Evolutionary conservation across 1,140 invertebrate species (phyloP).

Genomic region (Caenorhabditis latens): DNA sequence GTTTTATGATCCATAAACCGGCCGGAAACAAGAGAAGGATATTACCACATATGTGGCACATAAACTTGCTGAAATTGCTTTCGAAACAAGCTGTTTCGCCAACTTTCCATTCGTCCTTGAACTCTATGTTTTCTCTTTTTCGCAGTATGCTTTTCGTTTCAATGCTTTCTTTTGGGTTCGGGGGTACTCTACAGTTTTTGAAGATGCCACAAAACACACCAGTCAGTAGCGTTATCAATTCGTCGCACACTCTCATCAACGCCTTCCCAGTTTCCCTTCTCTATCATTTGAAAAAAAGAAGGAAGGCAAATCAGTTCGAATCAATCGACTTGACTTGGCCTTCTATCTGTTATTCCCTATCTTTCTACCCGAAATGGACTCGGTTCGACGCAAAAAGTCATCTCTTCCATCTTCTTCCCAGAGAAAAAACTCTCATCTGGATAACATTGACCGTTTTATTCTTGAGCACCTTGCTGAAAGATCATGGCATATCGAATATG

Average conservation of each 20-base stretch:
- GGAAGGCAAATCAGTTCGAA: slow-evolving; percentile 14
- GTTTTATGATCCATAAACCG: slow-evolving; percentile 8
- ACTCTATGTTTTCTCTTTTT: neutral
- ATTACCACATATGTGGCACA: slow-evolving; percentile 31
- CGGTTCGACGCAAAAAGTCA: neutral
- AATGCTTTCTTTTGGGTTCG: neutral
- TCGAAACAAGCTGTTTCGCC: slow-evolving; percentile 7
- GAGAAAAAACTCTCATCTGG: slow-evolving; percentile 4
- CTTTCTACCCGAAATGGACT: neutral
- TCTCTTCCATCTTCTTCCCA: neutral
- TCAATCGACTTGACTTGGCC: slow-evolving; percentile 26
- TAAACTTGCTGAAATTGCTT: slow-evolving; percentile 39
- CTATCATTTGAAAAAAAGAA: neutral
- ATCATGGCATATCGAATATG: slow-evolving; percentile 42
- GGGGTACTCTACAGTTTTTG: neutral
- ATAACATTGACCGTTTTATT: slow-evolving; percentile 44
- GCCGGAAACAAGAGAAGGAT: slow-evolving; percentile 16
- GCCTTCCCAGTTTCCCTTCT: neutral
- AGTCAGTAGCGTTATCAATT: slow-evolving; percentile 33
- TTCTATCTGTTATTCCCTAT: neutral
- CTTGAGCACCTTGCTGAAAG: slow-evolving; percentile 6
- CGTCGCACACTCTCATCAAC: slow-evolving; percentile 5
- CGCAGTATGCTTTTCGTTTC: neutral
- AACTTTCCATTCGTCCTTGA: slow-evolving; percentile 10
- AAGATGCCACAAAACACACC: neutral